These are phyloP conservation scores for Chiroxiphia lanceolata DNA, from an alignment of 2,797 vertebrate species.

Conservation along the genomic window DNA sequence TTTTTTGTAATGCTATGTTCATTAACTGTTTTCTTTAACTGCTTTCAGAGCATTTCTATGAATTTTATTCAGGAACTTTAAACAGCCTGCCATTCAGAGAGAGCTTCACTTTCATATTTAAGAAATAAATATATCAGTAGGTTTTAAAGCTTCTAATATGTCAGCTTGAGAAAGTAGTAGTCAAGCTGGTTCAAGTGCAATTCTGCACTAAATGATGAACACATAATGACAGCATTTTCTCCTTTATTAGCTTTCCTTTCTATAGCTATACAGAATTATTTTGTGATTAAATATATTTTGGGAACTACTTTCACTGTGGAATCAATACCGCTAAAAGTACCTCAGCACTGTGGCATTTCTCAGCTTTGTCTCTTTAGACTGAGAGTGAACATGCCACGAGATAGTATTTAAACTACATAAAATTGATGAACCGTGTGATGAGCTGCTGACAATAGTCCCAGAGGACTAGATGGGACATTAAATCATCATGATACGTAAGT, in stretches of 20 bases:
- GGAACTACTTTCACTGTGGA: background rate
- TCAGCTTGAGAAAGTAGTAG: background rate
- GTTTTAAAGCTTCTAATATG: background rate
- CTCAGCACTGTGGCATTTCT: background rate
- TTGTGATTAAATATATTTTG: background rate
- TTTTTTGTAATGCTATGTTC: background rate
- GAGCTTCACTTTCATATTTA: background rate
- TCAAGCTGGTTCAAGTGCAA: background rate
- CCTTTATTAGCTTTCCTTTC: background rate
- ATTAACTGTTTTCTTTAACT: background rate
- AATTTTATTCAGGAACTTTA: background rate
- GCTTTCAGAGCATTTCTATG: background rate
- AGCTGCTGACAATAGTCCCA: background rate
- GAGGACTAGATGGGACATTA: background rate
- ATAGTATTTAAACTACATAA: background rate
- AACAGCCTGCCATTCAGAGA: background rate
- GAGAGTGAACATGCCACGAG: background rate
- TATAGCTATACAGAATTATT: background rate
- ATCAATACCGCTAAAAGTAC: background rate
- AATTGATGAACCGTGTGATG: fast-evolving
- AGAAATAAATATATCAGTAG: background rate
- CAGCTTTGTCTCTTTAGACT: background rate
- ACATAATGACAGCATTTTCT: background rate
- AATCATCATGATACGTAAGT: background rate
- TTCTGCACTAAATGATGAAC: background rate